Conservation (phyloP, 2,113 vertebrate species). For the Hyla sarda region DNA sequence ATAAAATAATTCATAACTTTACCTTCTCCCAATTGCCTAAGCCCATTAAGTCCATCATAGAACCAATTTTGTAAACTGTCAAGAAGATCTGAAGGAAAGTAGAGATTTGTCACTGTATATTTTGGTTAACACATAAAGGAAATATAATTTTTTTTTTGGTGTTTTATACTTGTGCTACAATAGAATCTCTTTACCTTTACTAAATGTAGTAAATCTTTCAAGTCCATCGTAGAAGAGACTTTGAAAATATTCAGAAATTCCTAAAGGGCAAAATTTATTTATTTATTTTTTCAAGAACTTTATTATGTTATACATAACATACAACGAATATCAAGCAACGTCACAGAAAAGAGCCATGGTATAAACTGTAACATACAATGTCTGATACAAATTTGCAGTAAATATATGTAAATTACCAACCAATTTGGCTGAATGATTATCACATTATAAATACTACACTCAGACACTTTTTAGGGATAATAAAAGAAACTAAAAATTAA, state of each 20-base stretch:
- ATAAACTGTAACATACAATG: no score
- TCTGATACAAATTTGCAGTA: no score
- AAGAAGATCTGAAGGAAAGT: background rate
- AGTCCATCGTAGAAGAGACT: slow-evolving; percentile 29
- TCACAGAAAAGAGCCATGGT: no score
- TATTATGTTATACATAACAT: no score
- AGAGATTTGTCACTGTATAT: background rate
- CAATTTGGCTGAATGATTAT: no score
- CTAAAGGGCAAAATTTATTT: background rate
- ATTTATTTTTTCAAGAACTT: background rate
- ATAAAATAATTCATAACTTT: no score
- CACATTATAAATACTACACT: no score
- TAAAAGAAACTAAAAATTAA: no score
- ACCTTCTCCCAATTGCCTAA: slow-evolving; percentile 22
- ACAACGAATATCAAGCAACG: no score
- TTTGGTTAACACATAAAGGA: background rate
- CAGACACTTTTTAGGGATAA: no score
- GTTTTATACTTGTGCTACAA: background rate
- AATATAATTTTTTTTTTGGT: background rate
- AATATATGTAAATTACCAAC: no score
- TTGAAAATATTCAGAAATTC: background rate
- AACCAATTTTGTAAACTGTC: background rate
- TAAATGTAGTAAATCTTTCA: background rate
- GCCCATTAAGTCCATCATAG: background rate
- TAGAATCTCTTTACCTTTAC: background rate